These are phyloP conservation scores for Microcebus murinus DNA, from an alignment of 2,113 vertebrate species.

Conservation along the genomic window DNA sequence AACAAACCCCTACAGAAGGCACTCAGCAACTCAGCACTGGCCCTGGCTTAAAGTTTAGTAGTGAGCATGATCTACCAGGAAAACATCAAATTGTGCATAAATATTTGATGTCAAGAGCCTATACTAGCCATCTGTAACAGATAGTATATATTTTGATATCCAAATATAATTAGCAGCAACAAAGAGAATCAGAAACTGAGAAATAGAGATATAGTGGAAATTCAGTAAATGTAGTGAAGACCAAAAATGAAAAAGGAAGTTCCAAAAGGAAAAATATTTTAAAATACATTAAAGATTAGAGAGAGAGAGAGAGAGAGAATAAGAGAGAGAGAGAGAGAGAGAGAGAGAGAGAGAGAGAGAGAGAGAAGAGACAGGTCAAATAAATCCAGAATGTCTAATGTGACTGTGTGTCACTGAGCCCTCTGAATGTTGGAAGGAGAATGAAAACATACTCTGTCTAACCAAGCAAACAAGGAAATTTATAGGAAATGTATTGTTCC, in stretches of 20 bases:
- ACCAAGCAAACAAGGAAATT: neutral
- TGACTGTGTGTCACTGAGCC: neutral
- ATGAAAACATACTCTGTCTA: neutral
- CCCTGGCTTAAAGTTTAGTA: too few relatives aligned
- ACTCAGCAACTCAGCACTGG: neutral
- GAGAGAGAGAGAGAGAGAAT: neutral
- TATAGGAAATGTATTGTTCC: neutral
- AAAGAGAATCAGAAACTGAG: neutral
- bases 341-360: neutral
- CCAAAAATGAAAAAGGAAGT: neutral
- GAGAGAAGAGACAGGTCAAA: neutral
- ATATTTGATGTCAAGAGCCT: neutral
- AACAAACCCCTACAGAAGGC: neutral
- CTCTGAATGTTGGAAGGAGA: neutral
- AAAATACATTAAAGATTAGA: neutral
- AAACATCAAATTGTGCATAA: neutral
- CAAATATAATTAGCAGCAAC: neutral
- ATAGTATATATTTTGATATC: neutral
- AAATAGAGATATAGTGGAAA: neutral
- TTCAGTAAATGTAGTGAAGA: neutral
- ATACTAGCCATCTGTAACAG: neutral
- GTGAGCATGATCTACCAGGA: neutral
- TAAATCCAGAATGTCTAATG: neutral
- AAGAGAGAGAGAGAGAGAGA: neutral
- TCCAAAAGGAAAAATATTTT: neutral